A percentile compares a stretch with the other conserved stretches of the same genome.
Conservation (phyloP, 2,888 invertebrate genomes). For the Campopleginae sp. region DNA sequence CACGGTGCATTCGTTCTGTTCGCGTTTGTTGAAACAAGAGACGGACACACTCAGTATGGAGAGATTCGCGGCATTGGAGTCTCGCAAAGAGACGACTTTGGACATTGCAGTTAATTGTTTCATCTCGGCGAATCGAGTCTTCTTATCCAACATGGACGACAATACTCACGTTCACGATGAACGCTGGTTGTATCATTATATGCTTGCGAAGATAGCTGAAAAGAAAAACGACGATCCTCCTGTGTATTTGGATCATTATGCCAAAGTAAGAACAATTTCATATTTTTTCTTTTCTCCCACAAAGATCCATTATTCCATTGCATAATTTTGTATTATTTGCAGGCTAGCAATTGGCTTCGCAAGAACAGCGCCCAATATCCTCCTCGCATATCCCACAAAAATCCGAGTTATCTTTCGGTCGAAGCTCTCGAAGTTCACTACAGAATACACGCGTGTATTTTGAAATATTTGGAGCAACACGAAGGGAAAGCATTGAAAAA, state of each 20-base stretch:
- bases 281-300: background rate
- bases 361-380: constrained; percentile 94
- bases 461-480: constrained; percentile 93
- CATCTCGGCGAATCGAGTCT: constrained; percentile 88
- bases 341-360: constrained; percentile 91
- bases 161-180: constrained; percentile 90
- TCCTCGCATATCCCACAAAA: constrained; percentile 93
- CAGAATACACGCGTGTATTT: constrained; percentile 94
- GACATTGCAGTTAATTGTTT: constrained; percentile 93
- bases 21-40: constrained; percentile 93
- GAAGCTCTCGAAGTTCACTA: constrained; percentile 95
- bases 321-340: constrained; percentile 68
- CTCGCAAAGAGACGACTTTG: constrained; percentile 92
- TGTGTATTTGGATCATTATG: constrained; percentile 92
- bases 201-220: constrained; percentile 97
- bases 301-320: background rate
- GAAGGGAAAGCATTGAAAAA: constrained; percentile 89
- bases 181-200: constrained; percentile 96
- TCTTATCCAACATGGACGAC: constrained; percentile 86
- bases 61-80: constrained; percentile 90
- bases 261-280: constrained; percentile 85
- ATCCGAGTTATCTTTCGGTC: constrained; percentile 92
- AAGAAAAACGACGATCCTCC: constrained; percentile 91
- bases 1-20: constrained; percentile 95
- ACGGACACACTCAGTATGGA: constrained; percentile 91